phyloP scores from a whole-genome alignment of 2,888 invertebrate genomes.

The Hoplodrina blanda region DNA sequence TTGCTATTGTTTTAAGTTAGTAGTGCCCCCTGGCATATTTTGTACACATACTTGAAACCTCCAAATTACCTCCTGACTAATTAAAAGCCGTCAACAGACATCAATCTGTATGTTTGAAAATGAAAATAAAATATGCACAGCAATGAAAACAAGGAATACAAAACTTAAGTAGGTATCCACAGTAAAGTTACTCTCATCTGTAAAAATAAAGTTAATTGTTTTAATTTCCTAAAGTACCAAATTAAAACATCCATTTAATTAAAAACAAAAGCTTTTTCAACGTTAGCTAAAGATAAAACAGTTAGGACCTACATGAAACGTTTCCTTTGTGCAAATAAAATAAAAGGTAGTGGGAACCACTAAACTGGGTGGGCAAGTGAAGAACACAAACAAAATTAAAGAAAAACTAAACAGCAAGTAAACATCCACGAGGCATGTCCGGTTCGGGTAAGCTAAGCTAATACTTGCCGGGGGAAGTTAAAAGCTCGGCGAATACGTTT shows the following conservation, averaged over 20 bases:
- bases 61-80: not conserved
- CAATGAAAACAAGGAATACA: constrained; percentile 6
- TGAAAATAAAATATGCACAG: constrained; percentile 3
- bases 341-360: constrained; percentile 62
- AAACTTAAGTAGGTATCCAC: not conserved
- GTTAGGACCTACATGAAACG: constrained; percentile 63
- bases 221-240: constrained; percentile 24
- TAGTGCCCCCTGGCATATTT: no score
- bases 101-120: constrained; percentile 3
- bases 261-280: constrained; percentile 54
- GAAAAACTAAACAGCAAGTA: constrained; percentile 73
- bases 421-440: constrained; percentile 66
- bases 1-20: no score
- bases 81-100: not conserved
- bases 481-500: constrained; percentile 45
- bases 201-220: constrained; percentile 46
- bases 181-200: constrained; percentile 14
- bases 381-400: constrained; percentile 73
- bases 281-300: constrained; percentile 53
- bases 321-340: constrained; percentile 63
- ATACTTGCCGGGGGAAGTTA: constrained; percentile 63
- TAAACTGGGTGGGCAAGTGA: constrained; percentile 65
- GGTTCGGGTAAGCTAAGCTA: constrained; percentile 65
- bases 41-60: no score
- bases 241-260: constrained; percentile 56